Conservation (phyloP, 2,888 invertebrate genomes). For the Lordiphosa fenestrarum region DNA sequence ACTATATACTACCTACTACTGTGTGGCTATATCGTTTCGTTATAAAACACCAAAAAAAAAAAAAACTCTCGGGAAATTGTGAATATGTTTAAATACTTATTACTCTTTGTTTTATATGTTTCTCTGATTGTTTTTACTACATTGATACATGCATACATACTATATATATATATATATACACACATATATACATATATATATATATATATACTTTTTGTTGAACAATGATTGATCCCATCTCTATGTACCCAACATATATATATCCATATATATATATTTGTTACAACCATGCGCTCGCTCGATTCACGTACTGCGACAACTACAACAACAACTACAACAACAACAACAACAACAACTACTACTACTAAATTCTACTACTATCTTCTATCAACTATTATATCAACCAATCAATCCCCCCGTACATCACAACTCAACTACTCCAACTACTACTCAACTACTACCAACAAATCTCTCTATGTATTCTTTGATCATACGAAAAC, state of each 20-base stretch:
- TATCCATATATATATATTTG: conserved; percentile 7
- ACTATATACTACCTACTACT: conserved; percentile 1
- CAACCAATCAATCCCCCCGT: conserved; percentile 27
- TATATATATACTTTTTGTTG: conserved; percentile 3
- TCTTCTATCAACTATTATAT: conserved; percentile 44
- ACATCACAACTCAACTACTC: conserved; percentile 42
- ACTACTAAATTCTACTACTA: conserved; percentile 45
- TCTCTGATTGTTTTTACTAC: background rate
- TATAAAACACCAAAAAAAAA: too few relatives aligned
- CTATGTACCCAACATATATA: background rate
- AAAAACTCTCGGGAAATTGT: too few relatives aligned
- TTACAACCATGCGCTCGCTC: conserved; percentile 44
- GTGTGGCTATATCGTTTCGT: conserved; percentile 7
- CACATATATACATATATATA: conserved; percentile 4
- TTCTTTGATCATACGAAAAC: conserved; percentile 26
- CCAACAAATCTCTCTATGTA: conserved; percentile 31
- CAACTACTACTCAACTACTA: conserved; percentile 29
- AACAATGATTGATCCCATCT: background rate
- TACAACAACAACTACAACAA: conserved; percentile 41
- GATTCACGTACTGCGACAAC: conserved; percentile 52
- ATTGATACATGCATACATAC: conserved; percentile 10
- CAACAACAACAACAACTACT: conserved; percentile 36
- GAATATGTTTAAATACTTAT: background rate
- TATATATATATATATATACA: too few relatives aligned
- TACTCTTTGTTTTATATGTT: conserved; percentile 2